Percentiles rank a stretch among this genome's conserved stretches.
Evolutionary conservation across 2,113 vertebrate genomes (phyloP).

Genomic region (Australoheros scitulus): DNA sequence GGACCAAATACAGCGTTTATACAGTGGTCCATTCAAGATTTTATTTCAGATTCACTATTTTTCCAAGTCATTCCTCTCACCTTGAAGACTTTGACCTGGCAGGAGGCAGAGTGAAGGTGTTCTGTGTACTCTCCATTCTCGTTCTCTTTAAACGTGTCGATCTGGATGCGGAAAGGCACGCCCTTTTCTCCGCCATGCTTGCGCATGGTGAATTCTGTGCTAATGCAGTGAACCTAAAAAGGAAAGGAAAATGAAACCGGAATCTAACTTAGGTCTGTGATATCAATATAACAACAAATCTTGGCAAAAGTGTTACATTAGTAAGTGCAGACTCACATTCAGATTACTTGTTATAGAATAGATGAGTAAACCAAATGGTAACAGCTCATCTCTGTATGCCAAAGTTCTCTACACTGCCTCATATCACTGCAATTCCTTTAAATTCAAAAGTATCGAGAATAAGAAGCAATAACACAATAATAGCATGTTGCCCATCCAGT

Average conservation of each 20-base stretch:
- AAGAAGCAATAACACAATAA: not conserved
- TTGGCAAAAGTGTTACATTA: not conserved
- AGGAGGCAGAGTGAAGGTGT: slow-evolving; percentile 96
- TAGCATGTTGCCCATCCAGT: slow-evolving; percentile 9
- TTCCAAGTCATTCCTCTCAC: slow-evolving; percentile 66
- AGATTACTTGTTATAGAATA: not conserved
- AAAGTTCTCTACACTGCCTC: not conserved
- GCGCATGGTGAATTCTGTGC: slow-evolving; percentile 98
- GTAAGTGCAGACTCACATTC: not conserved
- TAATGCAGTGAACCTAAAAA: slow-evolving; percentile 94
- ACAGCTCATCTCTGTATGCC: not conserved
- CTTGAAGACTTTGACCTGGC: slow-evolving; percentile 99
- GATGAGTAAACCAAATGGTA: not conserved
- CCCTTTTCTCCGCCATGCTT: slow-evolving; percentile 98
- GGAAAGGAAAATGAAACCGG: not conserved
- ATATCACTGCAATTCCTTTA: not conserved
- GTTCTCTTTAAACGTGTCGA: slow-evolving; percentile 95
- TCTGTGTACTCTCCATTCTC: slow-evolving; percentile 93
- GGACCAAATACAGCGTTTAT: not conserved
- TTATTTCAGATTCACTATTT: not conserved
- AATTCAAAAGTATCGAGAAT: not conserved
- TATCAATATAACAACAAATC: not conserved
- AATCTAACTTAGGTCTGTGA: not conserved
- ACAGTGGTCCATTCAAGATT: not conserved
- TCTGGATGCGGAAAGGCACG: slow-evolving; percentile 95